Evolutionary conservation across 1,140 invertebrate genomes (phyloP).

Genomic region (Diplogasteroides magnus): DNA sequence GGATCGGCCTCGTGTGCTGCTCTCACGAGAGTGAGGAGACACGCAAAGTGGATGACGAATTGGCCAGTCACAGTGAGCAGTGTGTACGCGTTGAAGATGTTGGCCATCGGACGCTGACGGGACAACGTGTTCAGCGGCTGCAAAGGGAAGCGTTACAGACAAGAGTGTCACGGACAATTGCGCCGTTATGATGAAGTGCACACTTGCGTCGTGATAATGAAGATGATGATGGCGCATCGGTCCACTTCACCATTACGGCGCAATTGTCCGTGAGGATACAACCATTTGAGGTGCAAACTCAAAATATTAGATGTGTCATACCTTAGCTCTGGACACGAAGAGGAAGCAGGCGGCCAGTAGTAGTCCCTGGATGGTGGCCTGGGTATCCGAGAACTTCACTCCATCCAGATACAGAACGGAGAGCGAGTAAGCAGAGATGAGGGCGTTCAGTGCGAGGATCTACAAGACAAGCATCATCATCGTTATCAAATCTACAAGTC

Average conservation of each 20-base stretch:
- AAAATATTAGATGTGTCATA: constrained; percentile 55
- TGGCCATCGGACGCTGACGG: constrained; percentile 86
- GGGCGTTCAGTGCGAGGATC: constrained; percentile 95
- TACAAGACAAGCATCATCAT: no score
- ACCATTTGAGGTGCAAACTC: no score
- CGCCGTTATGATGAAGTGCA: no score
- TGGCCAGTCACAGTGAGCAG: constrained; percentile 88
- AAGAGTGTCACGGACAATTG: no score
- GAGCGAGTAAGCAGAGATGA: constrained; percentile 95
- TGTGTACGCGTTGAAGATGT: constrained; percentile 98
- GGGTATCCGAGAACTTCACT: constrained; percentile 90
- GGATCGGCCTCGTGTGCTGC: constrained; percentile 44
- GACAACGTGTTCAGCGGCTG: constrained; percentile 87
- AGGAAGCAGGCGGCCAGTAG: constrained; percentile 90
- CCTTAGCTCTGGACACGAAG: constrained; percentile 95
- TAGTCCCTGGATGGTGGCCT: constrained; percentile 83
- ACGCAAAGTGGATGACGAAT: constrained; percentile 88
- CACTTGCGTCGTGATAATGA: no score
- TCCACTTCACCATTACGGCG: no score
- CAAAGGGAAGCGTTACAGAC: no score
- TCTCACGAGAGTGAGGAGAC: constrained; percentile 78
- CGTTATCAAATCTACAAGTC: no score
- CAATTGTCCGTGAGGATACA: no score
- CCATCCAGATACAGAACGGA: constrained; percentile 96
- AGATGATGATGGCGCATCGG: no score